These are phyloP conservation scores for Anthophora plumipes DNA, from an alignment of 2,888 invertebrate species.

Conservation along the genomic window DNA sequence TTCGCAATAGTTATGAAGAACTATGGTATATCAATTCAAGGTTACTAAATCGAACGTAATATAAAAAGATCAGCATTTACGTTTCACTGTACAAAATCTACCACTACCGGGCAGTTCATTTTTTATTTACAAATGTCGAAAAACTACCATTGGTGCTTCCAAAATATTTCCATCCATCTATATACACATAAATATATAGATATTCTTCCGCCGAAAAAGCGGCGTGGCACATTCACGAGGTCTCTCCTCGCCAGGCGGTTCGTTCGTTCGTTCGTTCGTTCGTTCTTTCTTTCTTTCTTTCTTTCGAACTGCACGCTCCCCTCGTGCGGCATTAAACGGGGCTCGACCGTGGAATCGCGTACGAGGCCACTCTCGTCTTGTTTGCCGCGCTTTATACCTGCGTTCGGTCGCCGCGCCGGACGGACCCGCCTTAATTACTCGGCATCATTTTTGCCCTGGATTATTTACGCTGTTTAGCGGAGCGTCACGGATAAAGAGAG, in stretches of 20 bases:
- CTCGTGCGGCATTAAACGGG: conserved; percentile 31
- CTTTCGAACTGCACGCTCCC: neutral
- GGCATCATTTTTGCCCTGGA: conserved; percentile 56
- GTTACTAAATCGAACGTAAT: too few species aligned
- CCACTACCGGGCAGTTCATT: too few species aligned
- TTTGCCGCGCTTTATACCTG: conserved; percentile 59
- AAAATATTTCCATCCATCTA: neutral
- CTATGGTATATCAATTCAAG: too few species aligned
- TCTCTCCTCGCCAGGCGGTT: too few species aligned
- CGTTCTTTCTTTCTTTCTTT: too few species aligned
- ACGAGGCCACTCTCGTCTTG: conserved; percentile 60
- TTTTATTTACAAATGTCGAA: too few species aligned
- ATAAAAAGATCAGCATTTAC: too few species aligned
- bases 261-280: too few species aligned
- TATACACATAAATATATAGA: neutral
- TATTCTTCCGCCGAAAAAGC: conserved; percentile 45
- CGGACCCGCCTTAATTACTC: conserved; percentile 60
- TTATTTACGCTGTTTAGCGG: conserved; percentile 65
- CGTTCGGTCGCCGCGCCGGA: conserved; percentile 17
- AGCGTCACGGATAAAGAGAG: conserved; percentile 39
- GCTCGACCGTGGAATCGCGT: conserved; percentile 61
- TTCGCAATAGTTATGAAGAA: too few species aligned
- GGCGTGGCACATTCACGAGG: too few species aligned
- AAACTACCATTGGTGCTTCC: too few species aligned
- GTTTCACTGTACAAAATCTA: too few species aligned